phyloP scores from a whole-genome alignment of 1,140 invertebrate genomes.

The Ruditapes philippinarum region DNA sequence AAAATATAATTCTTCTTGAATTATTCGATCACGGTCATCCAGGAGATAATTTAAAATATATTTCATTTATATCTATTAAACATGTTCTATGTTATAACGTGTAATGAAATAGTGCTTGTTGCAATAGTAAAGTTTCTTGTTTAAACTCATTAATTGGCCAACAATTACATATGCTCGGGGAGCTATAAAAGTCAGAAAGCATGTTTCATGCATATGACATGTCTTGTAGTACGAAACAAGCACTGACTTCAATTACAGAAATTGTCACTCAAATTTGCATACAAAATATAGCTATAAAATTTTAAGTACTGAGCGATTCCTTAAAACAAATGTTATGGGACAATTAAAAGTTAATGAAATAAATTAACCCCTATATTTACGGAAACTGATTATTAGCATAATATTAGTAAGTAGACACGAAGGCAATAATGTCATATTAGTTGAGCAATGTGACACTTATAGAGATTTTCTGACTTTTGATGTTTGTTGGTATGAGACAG shows the following conservation, averaged over 20 bases:
- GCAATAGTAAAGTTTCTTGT: no score
- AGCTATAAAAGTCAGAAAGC: neutral
- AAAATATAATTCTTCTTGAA: no score
- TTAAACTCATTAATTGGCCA: no score
- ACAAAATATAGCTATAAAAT: neutral
- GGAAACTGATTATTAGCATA: neutral
- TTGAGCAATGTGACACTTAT: neutral
- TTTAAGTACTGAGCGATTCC: neutral
- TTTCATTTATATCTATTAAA: no score
- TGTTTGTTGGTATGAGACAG: neutral
- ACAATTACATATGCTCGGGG: neutral
- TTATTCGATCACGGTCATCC: no score
- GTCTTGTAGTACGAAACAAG: neutral
- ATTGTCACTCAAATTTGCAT: neutral
- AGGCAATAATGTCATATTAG: neutral
- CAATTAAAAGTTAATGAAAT: neutral
- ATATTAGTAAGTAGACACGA: neutral
- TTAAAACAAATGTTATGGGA: neutral
- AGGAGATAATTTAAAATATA: no score
- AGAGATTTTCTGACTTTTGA: neutral
- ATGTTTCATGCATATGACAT: neutral
- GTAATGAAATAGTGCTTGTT: no score
- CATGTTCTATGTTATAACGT: no score
- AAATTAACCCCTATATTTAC: neutral
- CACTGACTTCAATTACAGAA: neutral